Conservation (phyloP, 2,113 vertebrate genomes). For the Balaenoptera acutorostrata region DNA sequence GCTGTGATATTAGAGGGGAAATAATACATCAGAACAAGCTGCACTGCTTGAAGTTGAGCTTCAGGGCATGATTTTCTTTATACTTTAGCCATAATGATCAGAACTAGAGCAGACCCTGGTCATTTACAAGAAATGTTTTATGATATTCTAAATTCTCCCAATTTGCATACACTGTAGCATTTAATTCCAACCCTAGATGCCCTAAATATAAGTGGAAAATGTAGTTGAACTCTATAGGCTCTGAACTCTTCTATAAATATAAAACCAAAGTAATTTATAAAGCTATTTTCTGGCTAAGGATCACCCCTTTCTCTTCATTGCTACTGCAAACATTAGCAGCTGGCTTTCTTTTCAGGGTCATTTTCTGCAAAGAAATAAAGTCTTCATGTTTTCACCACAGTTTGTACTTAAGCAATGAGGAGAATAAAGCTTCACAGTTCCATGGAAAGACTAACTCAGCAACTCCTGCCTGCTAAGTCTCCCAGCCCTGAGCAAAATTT, state of each 20-base stretch:
- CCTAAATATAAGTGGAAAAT: neutral
- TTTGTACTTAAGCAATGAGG: neutral
- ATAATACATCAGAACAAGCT: neutral
- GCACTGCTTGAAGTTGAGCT: neutral
- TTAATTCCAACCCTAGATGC: neutral
- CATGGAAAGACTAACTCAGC: neutral
- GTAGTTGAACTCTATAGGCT: neutral
- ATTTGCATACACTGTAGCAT: neutral
- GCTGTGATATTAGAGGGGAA: too few relatives aligned
- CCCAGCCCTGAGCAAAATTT: neutral
- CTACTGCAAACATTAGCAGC: neutral
- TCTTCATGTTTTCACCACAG: neutral
- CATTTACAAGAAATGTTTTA: neutral
- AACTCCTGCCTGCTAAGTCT: neutral
- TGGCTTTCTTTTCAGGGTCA: constrained; percentile 11
- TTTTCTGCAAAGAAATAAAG: constrained; percentile 30
- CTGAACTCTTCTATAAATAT: constrained; percentile 15
- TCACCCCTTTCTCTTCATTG: neutral
- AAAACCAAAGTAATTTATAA: constrained; percentile 11
- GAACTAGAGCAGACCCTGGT: neutral
- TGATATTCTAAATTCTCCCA: neutral
- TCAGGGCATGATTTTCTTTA: neutral
- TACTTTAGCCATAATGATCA: neutral
- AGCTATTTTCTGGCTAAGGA: neutral
- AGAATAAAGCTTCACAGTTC: neutral